Conservation (phyloP, 2,797 vertebrate genomes). For the Chelon auratus region DNA sequence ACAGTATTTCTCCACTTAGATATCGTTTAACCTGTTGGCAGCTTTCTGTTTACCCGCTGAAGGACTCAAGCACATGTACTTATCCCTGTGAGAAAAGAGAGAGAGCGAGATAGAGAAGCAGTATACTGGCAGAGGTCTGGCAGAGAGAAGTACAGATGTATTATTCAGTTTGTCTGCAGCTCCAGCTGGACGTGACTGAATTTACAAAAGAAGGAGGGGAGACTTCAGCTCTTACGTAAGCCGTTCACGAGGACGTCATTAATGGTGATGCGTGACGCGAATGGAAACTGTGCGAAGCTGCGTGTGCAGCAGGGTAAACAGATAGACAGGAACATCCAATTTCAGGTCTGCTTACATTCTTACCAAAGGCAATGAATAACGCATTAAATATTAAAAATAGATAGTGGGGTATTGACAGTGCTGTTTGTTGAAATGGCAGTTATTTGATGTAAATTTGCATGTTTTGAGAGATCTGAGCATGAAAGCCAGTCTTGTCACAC, state of each 20-base stretch:
- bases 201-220: slow-evolving; percentile 82
- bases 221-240: slow-evolving; percentile 77
- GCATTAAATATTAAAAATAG: background rate
- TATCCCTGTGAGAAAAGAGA: slow-evolving; percentile 34
- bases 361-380: background rate
- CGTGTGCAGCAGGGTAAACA: slow-evolving; percentile 6
- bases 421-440: background rate
- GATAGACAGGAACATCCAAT: background rate
- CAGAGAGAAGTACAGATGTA: slow-evolving; percentile 79
- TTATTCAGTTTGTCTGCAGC: slow-evolving; percentile 85
- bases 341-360: background rate
- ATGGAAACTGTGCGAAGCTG: slow-evolving; percentile 35
- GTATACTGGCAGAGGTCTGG: slow-evolving; percentile 60
- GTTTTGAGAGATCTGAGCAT: slow-evolving; percentile 22
- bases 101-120: slow-evolving; percentile 39
- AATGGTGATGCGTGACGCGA: slow-evolving; percentile 59
- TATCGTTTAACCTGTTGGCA: slow-evolving; percentile 60
- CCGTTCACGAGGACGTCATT: slow-evolving; percentile 70
- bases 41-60: slow-evolving; percentile 37
- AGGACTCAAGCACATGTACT: slow-evolving; percentile 32
- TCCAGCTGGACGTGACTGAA: slow-evolving; percentile 84
- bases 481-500: slow-evolving; percentile 21
- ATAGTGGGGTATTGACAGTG: background rate
- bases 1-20: slow-evolving; percentile 10
- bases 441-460: slow-evolving; percentile 23